phyloP scores from a whole-genome alignment of 2,797 vertebrate species.

The Myotis myotis region DNA sequence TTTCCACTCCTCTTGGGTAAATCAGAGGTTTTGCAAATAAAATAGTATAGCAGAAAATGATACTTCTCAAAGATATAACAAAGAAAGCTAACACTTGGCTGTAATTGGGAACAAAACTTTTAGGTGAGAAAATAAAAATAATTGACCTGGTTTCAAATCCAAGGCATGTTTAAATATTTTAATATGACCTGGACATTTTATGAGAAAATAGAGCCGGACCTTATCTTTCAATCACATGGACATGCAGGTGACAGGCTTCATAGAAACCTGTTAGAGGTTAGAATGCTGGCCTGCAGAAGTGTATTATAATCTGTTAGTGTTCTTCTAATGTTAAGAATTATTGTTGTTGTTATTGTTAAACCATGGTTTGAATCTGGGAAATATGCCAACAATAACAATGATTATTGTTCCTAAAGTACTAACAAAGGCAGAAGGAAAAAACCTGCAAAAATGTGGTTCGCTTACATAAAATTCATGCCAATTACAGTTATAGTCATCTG shows the following conservation, averaged over 20 bases:
- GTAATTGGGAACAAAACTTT: background rate
- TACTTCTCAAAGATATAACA: constrained; percentile 7
- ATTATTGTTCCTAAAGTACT: constrained; percentile 54
- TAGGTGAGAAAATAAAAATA: constrained; percentile 47
- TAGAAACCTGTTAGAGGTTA: background rate
- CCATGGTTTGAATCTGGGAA: constrained; percentile 48
- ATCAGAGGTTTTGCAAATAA: constrained; percentile 25
- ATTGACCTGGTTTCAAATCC: constrained; percentile 26
- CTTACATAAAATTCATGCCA: constrained; percentile 33
- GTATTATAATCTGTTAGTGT: background rate
- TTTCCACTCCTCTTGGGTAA: background rate
- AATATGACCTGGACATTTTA: background rate
- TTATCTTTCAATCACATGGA: background rate
- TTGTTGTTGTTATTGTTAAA: constrained; percentile 34
- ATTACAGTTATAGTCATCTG: constrained; percentile 39
- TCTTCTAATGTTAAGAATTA: constrained; percentile 13
- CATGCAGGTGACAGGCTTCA: background rate
- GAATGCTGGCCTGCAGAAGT: background rate
- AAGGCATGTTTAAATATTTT: constrained; percentile 33
- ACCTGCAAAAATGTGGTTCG: constrained; percentile 24
- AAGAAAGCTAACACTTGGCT: background rate
- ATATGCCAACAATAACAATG: constrained; percentile 46
- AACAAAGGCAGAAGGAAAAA: constrained; percentile 50
- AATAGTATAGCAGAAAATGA: background rate
- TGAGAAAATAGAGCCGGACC: background rate